These are phyloP conservation scores for Pollenia angustigena DNA, from an alignment of 2,888 invertebrate genomes.

Conservation along the genomic window DNA sequence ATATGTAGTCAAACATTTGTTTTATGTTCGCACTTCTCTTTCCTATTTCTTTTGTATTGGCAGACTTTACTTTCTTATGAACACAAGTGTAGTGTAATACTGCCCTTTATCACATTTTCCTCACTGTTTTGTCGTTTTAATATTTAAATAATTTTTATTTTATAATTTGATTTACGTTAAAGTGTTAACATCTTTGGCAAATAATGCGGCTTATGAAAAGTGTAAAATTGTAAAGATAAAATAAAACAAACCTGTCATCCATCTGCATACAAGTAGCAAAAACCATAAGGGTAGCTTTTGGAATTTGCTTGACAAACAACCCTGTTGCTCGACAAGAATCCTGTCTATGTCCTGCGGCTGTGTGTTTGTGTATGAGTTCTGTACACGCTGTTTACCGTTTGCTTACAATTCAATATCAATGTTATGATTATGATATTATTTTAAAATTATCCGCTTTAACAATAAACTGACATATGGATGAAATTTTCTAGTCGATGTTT, in stretches of 20 bases:
- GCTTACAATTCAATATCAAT: conserved; percentile 51
- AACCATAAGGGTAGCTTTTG: conserved; percentile 48
- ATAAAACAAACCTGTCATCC: conserved; percentile 58
- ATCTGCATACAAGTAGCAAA: neutral
- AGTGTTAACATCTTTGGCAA: conserved; percentile 74
- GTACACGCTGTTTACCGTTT: neutral
- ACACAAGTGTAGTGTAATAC: neutral
- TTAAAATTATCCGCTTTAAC: conserved; percentile 82
- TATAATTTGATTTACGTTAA: conserved; percentile 73
- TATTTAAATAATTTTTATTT: conserved; percentile 62
- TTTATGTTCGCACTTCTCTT: no score
- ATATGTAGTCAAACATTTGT: no score
- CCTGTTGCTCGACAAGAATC: conserved; percentile 53
- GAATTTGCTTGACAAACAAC: conserved; percentile 45
- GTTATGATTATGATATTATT: conserved; percentile 83
- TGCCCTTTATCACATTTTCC: neutral
- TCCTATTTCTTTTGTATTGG: no score
- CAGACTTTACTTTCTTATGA: no score
- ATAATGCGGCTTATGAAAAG: conserved; percentile 74
- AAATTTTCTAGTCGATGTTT: conserved; percentile 73
- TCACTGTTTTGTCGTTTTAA: conserved; percentile 48
- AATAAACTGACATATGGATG: conserved; percentile 81
- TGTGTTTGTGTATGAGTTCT: neutral
- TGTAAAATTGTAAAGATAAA: conserved; percentile 67
- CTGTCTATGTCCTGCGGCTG: conserved; percentile 46